Evolutionary conservation across 2,113 vertebrate species (phyloP).

Genomic region (Aspiorhynchus laticeps): DNA sequence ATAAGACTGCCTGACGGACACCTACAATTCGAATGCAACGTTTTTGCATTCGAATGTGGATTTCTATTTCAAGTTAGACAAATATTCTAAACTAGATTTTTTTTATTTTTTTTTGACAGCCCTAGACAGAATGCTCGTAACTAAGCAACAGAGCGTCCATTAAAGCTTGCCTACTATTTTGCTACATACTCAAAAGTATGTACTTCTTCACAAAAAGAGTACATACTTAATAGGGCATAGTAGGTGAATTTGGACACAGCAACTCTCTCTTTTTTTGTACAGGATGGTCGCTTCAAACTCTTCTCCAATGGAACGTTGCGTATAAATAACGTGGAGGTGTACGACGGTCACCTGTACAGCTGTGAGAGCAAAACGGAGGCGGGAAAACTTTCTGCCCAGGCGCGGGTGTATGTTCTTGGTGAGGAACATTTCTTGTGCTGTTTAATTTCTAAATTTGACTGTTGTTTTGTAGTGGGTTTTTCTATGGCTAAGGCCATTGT

Average conservation of each 20-base stretch:
- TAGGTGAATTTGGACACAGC: neutral
- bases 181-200: too few relatives aligned
- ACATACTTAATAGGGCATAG: too few relatives aligned
- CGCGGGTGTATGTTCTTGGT: slow-evolving; percentile 83
- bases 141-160: too few relatives aligned
- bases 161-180: too few relatives aligned
- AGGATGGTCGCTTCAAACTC: slow-evolving; percentile 83
- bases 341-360: slow-evolving; percentile 81
- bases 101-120: too few relatives aligned
- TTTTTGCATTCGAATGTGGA: too few relatives aligned
- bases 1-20: too few relatives aligned
- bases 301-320: slow-evolving; percentile 83
- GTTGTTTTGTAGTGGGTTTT: neutral
- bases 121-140: too few relatives aligned
- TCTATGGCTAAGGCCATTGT: neutral
- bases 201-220: too few relatives aligned
- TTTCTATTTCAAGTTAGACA: too few relatives aligned
- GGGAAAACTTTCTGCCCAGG: slow-evolving; percentile 77
- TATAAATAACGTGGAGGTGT: slow-evolving; percentile 87
- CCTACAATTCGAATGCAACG: too few relatives aligned
- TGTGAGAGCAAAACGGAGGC: slow-evolving; percentile 81
- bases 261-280: neutral
- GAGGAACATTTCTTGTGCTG: slow-evolving; percentile 44
- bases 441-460: neutral
- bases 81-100: too few relatives aligned